Base-by-base conservation (phyloP, 2,797 vertebrate genomes). In the Octomys mimax region DNA sequence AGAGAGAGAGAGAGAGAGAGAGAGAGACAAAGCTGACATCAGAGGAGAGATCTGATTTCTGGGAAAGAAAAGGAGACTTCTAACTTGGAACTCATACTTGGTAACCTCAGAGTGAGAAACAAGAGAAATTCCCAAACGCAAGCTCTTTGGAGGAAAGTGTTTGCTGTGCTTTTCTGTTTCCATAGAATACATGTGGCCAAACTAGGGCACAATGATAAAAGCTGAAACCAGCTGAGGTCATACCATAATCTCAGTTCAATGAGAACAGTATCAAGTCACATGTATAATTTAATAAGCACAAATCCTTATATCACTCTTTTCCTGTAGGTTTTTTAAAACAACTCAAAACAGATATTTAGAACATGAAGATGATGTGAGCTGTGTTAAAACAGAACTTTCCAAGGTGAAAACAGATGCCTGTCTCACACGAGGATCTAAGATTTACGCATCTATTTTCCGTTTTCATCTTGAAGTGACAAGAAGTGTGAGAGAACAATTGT, bases 21-120 rank as follows among this genome's bases (percentile, higher is more conserved):
- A n/a, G n/a, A n/a, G 16, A 89, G 36, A 83, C 21, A 59, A 70
- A 36, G 75, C 81, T 89, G 46, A 86, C 68, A 28, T 88, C 89
- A 88, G 88, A 92, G 33, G 52, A 97, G 66, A 68, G 46, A 66
- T 90, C 12, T 68, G 85, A 95, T 93, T 96, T 92, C 89, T 91
- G 64, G 73, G 39, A 93, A 94, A 86, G 78, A 13, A 89, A 87
- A 92, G 9, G 71, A 92, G 33, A 84, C 33, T 54, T 91, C 26
- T 21, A 49, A 73, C 8, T 2, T 73, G 68, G 39, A 85, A 87
- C 33, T 85, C 81, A 86, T 18, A 22, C 18, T 94, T 73, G 28
- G 54, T 84, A 36, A 96, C 33, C 19, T 77, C 90, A 24, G 31
- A 71, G 5, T 11, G 19, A 93, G 5, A 49, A 75, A 36, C 21